Evolutionary conservation across 2,797 vertebrate species (phyloP), one percentile per base, ranked within the genome.

Genomic region (Falco rusticolus): DNA sequence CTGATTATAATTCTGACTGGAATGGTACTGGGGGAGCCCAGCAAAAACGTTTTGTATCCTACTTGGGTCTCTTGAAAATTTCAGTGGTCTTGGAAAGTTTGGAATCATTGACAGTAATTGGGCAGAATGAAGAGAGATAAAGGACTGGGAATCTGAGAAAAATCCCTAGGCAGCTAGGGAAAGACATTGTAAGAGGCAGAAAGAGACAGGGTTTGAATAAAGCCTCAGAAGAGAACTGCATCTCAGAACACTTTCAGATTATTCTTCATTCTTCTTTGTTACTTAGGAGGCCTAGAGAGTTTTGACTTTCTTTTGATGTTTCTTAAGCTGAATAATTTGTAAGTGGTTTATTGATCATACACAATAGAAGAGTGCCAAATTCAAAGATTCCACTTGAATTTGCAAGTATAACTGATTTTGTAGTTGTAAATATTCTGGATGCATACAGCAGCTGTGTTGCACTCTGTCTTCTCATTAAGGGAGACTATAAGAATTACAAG

Each of bases 401-500:
- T 86, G n/a, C 53, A 89, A 66, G 28, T n/a, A 53, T 63, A 76
- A 66, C 11, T 65, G 65, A 47, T 75, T 57, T 50, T 66, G 28
- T 61, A 56, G 13, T 64, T 89, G 43, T 21, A 79, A 65, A 70
- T 61, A 56, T 28, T 37, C 29, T 79, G 33, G 41, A 45, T 4
- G 8, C 94, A 77, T 87, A 87, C 20, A 59, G 72, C 64, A 87
- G 53, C 87, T 47, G 24, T 37, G 53, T 72, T 66, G 53, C 47
- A 83, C 64, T 93, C 89, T 64, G 34, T 77, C 66, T 69, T 47
- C 60, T 87, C 16, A 43, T 84, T 54, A 65, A 61, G 14, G 66
- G 63, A 82, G 33, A 92, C 34, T 54, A 41, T 84, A 92, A 96
- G 64, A 80, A 57, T 84, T 91, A 95, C 26, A 65, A 87, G 59